phyloP scores from a whole-genome alignment of 1,140 invertebrate species.

The Amyelois transitella region DNA sequence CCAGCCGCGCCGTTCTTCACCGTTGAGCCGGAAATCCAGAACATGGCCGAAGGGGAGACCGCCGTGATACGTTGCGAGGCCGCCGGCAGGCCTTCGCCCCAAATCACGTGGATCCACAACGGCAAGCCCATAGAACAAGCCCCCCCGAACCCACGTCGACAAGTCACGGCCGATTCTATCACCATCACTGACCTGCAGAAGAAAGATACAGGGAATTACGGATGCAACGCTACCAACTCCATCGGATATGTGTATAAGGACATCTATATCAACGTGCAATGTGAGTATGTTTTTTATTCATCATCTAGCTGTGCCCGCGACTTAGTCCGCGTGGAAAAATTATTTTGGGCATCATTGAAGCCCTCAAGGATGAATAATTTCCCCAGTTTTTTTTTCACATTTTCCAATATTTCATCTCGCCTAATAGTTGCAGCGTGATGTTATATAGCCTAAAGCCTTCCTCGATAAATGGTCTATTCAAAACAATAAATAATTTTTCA shows the following conservation, averaged over 20 bases:
- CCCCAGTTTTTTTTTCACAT: no score
- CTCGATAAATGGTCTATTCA: no score
- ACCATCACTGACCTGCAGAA: constrained; percentile 88
- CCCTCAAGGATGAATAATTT: no score
- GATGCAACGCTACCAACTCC: constrained; percentile 99
- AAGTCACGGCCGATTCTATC: constrained; percentile 83
- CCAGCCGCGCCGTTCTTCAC: constrained; percentile 94
- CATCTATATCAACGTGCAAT: constrained; percentile 96
- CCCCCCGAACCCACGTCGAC: constrained; percentile 82
- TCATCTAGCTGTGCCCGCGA: not conserved
- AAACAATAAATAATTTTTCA: no score
- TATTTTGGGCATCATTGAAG: no score
- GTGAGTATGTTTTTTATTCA: constrained; percentile 37
- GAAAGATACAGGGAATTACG: constrained; percentile 96
- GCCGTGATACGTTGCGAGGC: constrained; percentile 92
- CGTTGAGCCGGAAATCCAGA: constrained; percentile 90
- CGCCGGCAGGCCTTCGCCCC: constrained; percentile 89
- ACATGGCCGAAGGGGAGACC: constrained; percentile 93
- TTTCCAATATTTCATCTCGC: no score
- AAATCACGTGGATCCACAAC: constrained; percentile 98
- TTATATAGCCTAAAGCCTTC: no score
- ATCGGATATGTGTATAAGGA: constrained; percentile 98
- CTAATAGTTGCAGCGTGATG: no score
- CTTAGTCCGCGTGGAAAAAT: no score
- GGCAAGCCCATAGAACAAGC: constrained; percentile 90